Conservation (phyloP, 23 tunicate genomes). For the Halocynthia roretzi region DNA sequence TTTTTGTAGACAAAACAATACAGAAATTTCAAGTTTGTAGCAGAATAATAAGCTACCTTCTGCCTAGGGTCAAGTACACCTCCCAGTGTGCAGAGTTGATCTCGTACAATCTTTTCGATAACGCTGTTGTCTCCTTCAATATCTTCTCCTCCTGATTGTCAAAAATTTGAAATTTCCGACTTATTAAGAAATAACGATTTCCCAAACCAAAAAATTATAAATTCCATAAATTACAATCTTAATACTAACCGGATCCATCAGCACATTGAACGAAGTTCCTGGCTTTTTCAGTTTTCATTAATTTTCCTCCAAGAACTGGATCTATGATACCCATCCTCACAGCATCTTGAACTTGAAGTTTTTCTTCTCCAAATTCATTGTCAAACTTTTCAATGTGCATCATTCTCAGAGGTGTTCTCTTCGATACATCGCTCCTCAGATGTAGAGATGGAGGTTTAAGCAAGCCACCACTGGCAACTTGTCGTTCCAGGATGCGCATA, state of each 20-base stretch:
- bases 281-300: slow-evolving; percentile 19
- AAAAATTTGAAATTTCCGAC: no score
- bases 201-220: not conserved
- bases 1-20: not conserved
- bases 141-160: no score
- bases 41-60: slow-evolving; percentile 9
- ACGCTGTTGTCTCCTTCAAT: not conserved
- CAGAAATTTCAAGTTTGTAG: not conserved
- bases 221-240: not conserved
- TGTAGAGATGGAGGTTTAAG: slow-evolving; percentile 20
- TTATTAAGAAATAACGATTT: not conserved
- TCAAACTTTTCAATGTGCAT: not conserved
- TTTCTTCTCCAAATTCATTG: slow-evolving; percentile 1
- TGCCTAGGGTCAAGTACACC: slow-evolving; percentile 14
- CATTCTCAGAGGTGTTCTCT: not conserved
- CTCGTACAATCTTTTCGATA: slow-evolving; percentile 6
- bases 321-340: slow-evolving; percentile 21
- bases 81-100: slow-evolving; percentile 25
- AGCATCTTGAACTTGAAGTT: slow-evolving; percentile 10
- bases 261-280: not conserved
- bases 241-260: not conserved
- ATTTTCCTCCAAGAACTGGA: slow-evolving; percentile 25
- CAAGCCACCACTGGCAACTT: slow-evolving; percentile 28
- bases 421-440: not conserved
- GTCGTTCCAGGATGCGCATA: slow-evolving; percentile 26